Evolutionary conservation across 2,888 invertebrate species (phyloP).

Genomic region (Pterostichus niger): DNA sequence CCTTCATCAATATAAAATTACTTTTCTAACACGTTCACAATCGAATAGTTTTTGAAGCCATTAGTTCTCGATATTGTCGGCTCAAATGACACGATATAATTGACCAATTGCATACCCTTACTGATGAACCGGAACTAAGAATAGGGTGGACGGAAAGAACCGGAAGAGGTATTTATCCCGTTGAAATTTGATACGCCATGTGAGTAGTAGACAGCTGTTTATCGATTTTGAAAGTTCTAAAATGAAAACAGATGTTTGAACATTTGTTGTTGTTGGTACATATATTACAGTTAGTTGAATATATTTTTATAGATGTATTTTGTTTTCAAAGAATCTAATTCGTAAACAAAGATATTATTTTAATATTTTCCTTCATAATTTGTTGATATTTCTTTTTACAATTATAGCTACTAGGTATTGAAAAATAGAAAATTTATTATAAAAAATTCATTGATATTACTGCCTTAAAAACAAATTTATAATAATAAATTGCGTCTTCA

Average conservation of each 20-base stretch:
- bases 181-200: constrained; percentile 22
- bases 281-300: not conserved
- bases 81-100: constrained; percentile 48
- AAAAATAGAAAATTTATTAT: no score
- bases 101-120: constrained; percentile 44
- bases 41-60: constrained; percentile 32
- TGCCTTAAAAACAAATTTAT: no score
- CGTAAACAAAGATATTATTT: not conserved
- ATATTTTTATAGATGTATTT: not conserved
- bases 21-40: constrained; percentile 36
- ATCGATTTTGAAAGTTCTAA: constrained; percentile 30
- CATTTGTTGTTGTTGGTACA: constrained; percentile 3
- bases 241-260: constrained; percentile 29
- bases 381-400: not conserved
- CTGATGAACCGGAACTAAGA: constrained; percentile 50
- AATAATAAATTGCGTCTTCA: no score
- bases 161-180: constrained; percentile 39
- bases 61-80: constrained; percentile 24
- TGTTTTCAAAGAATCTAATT: not conserved
- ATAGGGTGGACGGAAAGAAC: constrained; percentile 17
- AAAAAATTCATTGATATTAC: no score
- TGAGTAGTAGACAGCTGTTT: constrained; percentile 35
- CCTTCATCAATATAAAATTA: constrained; percentile 1
- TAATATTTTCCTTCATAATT: not conserved
- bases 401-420: no score